phyloP scores from a whole-genome alignment of 2,888 invertebrate species.

The Tetragonisca angustula region DNA sequence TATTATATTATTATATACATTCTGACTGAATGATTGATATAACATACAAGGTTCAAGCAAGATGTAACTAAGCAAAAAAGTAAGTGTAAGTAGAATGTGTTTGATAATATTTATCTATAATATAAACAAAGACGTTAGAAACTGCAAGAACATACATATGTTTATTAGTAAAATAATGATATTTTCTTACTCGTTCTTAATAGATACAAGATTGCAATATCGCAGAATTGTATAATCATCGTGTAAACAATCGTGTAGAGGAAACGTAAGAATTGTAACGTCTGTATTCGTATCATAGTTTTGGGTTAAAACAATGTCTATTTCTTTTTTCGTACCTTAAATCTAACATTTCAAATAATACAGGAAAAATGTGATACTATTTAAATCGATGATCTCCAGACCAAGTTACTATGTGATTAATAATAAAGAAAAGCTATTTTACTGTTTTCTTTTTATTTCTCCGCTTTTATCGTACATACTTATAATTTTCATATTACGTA shows the following conservation, averaged over 20 bases:
- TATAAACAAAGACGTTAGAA: too few relatives aligned
- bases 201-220: too few relatives aligned
- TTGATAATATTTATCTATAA: too few relatives aligned
- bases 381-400: background rate
- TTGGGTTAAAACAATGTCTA: background rate
- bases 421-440: too few relatives aligned
- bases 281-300: background rate
- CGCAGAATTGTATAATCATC: background rate
- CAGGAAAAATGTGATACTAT: background rate
- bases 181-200: constrained; percentile 19
- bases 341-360: background rate
- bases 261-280: background rate
- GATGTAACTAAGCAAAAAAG: too few relatives aligned
- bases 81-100: too few relatives aligned
- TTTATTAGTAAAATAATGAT: background rate
- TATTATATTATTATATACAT: too few relatives aligned
- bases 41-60: too few relatives aligned
- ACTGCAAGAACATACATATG: background rate
- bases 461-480: background rate
- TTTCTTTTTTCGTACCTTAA: background rate
- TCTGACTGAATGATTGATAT: too few relatives aligned
- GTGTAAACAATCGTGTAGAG: background rate
- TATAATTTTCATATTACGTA: background rate
- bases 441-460: background rate
- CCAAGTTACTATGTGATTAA: too few relatives aligned